phyloP scores from a whole-genome alignment of 1,140 invertebrate species.

The Antheraea pernyi region DNA sequence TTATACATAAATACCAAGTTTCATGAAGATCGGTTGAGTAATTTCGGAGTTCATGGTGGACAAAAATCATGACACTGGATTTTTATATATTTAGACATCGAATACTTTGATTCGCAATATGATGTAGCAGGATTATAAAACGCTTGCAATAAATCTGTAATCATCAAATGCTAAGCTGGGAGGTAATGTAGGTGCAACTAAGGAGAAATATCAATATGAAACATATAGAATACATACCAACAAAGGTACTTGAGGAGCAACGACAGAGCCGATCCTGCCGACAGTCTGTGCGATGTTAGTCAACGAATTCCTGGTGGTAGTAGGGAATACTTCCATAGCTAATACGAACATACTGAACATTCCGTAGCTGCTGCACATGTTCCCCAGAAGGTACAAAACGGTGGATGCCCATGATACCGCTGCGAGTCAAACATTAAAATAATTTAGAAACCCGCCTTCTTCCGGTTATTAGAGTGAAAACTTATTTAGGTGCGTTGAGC shows the following conservation, averaged over 20 bases:
- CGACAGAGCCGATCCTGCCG: slow-evolving; percentile 83
- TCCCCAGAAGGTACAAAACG: slow-evolving; percentile 81
- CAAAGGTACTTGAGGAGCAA: slow-evolving; percentile 82
- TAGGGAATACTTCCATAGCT: slow-evolving; percentile 86
- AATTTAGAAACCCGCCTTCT: neutral
- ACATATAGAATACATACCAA: slow-evolving; percentile 46
- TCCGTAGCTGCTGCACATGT: slow-evolving; percentile 82
- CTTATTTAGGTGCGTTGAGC: no score
- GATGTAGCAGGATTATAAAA: no score
- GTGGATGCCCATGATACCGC: slow-evolving; percentile 43
- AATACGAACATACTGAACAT: slow-evolving; percentile 82
- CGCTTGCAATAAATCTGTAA: no score
- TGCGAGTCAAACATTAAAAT: neutral
- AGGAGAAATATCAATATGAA: no score
- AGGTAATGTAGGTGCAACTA: no score
- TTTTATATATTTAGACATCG: no score
- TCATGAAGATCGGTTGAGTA: no score
- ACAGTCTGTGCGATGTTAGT: slow-evolving; percentile 84
- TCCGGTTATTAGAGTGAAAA: neutral
- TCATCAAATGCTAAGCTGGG: no score
- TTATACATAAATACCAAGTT: no score
- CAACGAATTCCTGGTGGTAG: slow-evolving; percentile 82
- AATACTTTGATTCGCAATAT: no score
- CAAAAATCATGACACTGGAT: no score
- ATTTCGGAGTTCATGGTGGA: no score